These are phyloP conservation scores for Alectura lathami DNA, from an alignment of 2,113 vertebrate genomes.

Conservation along the genomic window DNA sequence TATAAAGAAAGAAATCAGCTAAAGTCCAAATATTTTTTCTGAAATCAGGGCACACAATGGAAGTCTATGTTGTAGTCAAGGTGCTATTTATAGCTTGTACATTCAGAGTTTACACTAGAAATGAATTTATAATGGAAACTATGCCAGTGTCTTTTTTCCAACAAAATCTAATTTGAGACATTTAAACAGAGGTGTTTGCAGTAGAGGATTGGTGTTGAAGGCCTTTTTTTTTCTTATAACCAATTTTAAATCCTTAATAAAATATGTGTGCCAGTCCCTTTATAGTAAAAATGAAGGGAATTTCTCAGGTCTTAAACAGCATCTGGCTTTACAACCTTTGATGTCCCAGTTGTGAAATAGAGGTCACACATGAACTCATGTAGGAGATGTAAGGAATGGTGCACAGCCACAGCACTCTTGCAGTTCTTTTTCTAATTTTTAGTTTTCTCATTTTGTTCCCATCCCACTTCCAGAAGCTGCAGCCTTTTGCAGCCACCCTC, in stretches of 20 bases:
- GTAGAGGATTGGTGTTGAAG: neutral
- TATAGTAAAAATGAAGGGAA: slow-evolving; percentile 24
- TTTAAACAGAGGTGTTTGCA: slow-evolving; percentile 30
- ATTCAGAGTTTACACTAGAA: slow-evolving; percentile 44
- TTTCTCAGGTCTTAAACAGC: neutral
- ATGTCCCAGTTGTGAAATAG: neutral
- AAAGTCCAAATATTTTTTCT: neutral
- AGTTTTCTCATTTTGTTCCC: neutral
- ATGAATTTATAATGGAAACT: slow-evolving; percentile 56
- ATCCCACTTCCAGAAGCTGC: neutral
- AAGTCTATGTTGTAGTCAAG: slow-evolving; percentile 19
- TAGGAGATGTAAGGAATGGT: neutral
- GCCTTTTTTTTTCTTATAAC: neutral
- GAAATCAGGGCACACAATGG: neutral
- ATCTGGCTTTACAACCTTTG: neutral
- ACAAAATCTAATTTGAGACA: slow-evolving; percentile 41
- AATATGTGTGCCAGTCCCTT: slow-evolving; percentile 9
- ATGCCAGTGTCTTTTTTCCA: slow-evolving; percentile 39
- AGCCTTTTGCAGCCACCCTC: neutral
- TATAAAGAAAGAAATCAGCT: neutral
- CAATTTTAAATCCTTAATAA: neutral
- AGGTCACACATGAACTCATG: neutral
- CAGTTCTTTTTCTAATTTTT: neutral
- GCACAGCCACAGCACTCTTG: neutral
- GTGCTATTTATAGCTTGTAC: slow-evolving; percentile 48